Base-by-base conservation (phyloP, 2,797 vertebrate species). In the Pteronotus mesoamericanus region DNA sequence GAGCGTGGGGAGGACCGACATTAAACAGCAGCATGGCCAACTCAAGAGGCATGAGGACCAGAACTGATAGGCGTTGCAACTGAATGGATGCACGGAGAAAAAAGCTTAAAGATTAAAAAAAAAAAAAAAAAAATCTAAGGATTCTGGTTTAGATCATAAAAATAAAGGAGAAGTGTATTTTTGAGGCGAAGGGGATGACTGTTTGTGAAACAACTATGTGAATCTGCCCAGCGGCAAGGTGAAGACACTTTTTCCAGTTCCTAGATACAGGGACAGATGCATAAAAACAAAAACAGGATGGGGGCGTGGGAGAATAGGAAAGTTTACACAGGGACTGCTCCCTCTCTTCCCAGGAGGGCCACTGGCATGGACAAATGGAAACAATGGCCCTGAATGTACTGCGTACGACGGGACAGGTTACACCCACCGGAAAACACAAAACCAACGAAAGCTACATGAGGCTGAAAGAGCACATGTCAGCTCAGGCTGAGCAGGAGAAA, bases 131-230 rank as follows among this genome's bases (percentile, higher is more conserved):
- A 10, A 79, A 2, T 34, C 61, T 64, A 37, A 53, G 29, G 57
- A 42, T 90, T 93, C 51, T 39, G 16, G 44, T 68, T 91, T 68
- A 89, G 51, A 69, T 44, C 51, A 95, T 85, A 80, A 95, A 96
- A 92, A 57, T 44, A 88, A 69, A 66, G 51, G 24, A 89, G 46
- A 46, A 69, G 42, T 18, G 89, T 72, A 53, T n/a, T 53, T 59
- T 44, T 9, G 37, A 51, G 16, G 42, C 34, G 51, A 69, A 92
- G 5, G 57, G 34, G 44, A 75, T 29, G 44, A 71, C n/a, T 68
- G 18, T 57, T 37, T 51, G 53, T 24, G 37, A 44, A 64, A 64
- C 10, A 84, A 10, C 32, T 32, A 46, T 0, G 1, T 32, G 78
- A 96, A 77, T 37, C 26, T 57, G 21, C 22, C 72, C 19, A 37